These are phyloP conservation scores for Pseudopleuronectes americanus DNA, from an alignment of 2,797 vertebrate genomes.

Conservation along the genomic window DNA sequence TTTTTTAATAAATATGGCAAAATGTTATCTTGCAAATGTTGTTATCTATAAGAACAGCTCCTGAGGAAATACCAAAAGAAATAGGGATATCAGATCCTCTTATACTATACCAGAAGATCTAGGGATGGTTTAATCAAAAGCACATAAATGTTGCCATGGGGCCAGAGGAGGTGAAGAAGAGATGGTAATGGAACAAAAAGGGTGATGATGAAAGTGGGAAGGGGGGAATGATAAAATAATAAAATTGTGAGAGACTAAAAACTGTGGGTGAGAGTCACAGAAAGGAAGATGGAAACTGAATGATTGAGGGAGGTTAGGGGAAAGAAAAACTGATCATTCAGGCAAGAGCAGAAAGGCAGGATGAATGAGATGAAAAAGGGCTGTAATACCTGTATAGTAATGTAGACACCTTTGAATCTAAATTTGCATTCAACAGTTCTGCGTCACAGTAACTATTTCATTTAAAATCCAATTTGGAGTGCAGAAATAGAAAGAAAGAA, in stretches of 20 bases:
- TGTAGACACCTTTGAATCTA: too few relatives aligned
- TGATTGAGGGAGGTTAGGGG: not conserved
- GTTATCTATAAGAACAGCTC: conserved; percentile 11
- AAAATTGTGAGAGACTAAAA: not conserved
- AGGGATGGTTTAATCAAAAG: conserved; percentile 3
- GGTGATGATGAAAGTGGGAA: not conserved
- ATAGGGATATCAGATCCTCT: not conserved
- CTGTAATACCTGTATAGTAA: too few relatives aligned
- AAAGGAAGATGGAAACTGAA: not conserved
- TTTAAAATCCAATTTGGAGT: too few relatives aligned
- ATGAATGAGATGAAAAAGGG: conserved; percentile 22
- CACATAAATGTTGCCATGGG: not conserved
- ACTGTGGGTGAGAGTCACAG: not conserved
- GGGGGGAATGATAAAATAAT: not conserved
- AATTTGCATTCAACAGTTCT: too few relatives aligned
- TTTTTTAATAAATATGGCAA: conserved; percentile 35
- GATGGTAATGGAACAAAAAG: not conserved
- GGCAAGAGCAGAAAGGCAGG: conserved; percentile 31
- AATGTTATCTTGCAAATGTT: conserved; percentile 11
- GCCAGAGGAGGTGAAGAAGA: not conserved
- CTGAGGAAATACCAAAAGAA: conserved; percentile 5
- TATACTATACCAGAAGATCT: conserved; percentile 9
- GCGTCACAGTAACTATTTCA: too few relatives aligned
- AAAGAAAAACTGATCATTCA: conserved; percentile 1
- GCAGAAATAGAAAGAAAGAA: too few relatives aligned